Evolutionary conservation across 2,797 vertebrate genomes (phyloP), one percentile per base, ranked within the genome.

Genomic region (Sarcophilus harrisii): DNA sequence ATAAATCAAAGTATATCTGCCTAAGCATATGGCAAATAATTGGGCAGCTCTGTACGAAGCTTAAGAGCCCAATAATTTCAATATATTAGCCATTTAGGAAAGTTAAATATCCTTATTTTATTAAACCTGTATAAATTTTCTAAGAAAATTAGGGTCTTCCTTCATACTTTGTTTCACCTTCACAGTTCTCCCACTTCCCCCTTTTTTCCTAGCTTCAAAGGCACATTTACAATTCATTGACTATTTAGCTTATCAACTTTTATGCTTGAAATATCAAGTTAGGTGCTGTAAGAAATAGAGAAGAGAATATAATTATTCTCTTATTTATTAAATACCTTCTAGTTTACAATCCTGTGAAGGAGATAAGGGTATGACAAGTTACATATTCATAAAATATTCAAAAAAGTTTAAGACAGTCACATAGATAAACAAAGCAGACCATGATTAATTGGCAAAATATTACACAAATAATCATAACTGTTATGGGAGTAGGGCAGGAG

Each of bases 1-100:
- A 87, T 49, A 87, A 87, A 81, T 81, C 73, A 81, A 49, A 87
- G 73, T 49, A 87, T 87, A 49, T 49, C 73, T 87, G 73, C 3
- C 9, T 90, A 90, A 90, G 54, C 90, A 90, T 54, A 57, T 90
- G 90, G 90, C 90, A 90, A 57, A 90, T 54, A 90, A 90, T 57
- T 45, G 55, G 55, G 90, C 55, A 54, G 90, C 32, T 87, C 30
- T 32, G 29, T 1, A 90, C 54, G 32, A 54, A 90, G 54, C 28
- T 55, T 30, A 57, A 54, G 54, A 57, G 55, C 29, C 90, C 49
- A 90, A 90, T 90, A 55, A 57, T 57, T 54, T 57, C 28, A 57
- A 57, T 90, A 57, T 30, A 54, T 54, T 90, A 90, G 52, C 21
- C 55, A 14, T 90, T 32, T 16, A 54, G 90, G 90, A 45, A 90